A percentile compares a stretch with the other conserved stretches of the same genome.
These are phyloP conservation scores for Eulacestoma nigropectus DNA, from an alignment of 2,113 vertebrate species.

Conservation along the genomic window DNA sequence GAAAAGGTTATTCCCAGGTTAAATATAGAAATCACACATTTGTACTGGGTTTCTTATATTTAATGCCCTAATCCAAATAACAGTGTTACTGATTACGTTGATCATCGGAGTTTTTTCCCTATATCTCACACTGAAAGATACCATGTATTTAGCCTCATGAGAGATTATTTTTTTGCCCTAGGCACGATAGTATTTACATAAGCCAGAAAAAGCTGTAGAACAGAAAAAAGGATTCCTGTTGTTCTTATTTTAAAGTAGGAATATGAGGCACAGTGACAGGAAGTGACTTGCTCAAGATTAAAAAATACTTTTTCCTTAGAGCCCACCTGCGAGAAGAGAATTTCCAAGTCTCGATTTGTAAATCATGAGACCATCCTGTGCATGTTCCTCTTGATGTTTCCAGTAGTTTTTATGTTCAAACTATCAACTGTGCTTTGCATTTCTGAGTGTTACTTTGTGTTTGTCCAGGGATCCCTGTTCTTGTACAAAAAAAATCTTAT, in stretches of 20 bases:
- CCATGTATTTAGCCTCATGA: not conserved
- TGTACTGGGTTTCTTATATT: not conserved
- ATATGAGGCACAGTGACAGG: not conserved
- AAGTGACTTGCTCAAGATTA: not conserved
- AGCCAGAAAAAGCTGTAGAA: not conserved
- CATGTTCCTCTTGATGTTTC: not conserved
- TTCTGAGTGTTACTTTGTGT: not conserved
- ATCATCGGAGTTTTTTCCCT: not conserved
- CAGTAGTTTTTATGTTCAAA: not conserved
- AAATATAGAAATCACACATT: not conserved
- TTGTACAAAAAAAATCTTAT: not conserved
- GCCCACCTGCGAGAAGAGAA: not conserved
- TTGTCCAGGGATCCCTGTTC: not conserved
- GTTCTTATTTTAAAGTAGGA: not conserved
- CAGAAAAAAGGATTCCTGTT: not conserved
- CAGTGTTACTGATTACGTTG: not conserved
- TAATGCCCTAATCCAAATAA: not conserved
- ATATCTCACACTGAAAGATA: not conserved
- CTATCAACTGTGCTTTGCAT: not conserved
- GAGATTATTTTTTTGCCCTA: not conserved
- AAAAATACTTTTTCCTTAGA: not conserved
- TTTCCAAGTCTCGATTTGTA: not conserved
- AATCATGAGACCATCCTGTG: not conserved
- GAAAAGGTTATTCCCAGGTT: not conserved
- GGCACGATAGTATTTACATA: constrained; percentile 16